Percentiles rank a stretch among this genome's conserved stretches.
These are phyloP conservation scores for Trachelus stipa DNA, from an alignment of 2,888 invertebrate genomes.

Conservation along the genomic window DNA sequence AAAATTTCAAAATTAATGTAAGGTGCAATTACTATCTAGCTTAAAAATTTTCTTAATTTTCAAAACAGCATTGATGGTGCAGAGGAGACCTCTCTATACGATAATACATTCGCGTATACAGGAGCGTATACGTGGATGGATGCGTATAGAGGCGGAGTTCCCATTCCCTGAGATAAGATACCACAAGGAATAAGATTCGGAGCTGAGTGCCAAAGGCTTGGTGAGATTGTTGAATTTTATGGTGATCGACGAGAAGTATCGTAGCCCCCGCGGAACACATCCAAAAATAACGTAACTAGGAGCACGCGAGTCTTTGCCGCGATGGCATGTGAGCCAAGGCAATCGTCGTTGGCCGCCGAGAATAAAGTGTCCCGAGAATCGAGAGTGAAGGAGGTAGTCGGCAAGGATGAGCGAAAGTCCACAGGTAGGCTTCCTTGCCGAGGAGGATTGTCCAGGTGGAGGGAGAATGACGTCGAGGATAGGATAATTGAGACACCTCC, in stretches of 20 bases:
- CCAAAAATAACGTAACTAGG: neutral
- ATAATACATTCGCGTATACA: neutral
- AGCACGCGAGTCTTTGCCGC: neutral
- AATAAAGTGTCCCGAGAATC: neutral
- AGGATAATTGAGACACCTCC: neutral
- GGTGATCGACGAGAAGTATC: neutral
- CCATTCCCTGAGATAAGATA: neutral
- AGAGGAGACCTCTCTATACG: neutral
- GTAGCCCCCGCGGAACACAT: neutral
- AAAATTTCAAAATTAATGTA: neutral
- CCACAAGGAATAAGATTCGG: neutral
- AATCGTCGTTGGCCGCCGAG: neutral
- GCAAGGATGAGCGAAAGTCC: neutral
- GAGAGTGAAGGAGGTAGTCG: neutral
- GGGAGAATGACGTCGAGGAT: neutral
- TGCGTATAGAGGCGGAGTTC: neutral
- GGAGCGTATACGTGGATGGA: neutral
- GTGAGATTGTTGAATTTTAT: neutral
- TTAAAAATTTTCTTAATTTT: neutral
- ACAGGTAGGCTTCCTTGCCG: neutral
- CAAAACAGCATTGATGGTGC: neutral
- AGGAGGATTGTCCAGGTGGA: neutral
- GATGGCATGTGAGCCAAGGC: neutral
- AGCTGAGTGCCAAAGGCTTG: neutral
- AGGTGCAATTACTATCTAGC: neutral